A percentile compares a stretch with the other conserved stretches of the same genome.
Conservation (phyloP, 1,140 invertebrate species). For the Antheraea pernyi region DNA sequence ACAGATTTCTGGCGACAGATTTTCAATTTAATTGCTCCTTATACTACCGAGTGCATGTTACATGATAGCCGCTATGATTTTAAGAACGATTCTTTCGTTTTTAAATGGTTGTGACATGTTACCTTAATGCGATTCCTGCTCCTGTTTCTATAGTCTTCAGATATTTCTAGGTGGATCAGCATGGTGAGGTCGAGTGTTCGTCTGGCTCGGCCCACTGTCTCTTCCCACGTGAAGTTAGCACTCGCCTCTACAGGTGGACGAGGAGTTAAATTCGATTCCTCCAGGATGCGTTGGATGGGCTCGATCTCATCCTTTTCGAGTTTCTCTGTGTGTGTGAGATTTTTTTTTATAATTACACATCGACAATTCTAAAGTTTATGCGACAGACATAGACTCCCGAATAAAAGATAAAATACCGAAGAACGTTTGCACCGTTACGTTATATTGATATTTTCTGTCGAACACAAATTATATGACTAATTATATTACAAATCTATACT, state of each 20-base stretch:
- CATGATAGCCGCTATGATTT: too few species aligned
- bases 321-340: constrained; percentile 62
- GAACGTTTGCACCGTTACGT: too few species aligned
- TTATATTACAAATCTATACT: neutral
- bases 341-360: too few species aligned
- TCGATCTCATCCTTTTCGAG: constrained; percentile 80
- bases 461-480: neutral
- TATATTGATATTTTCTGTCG: too few species aligned
- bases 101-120: neutral
- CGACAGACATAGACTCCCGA: too few species aligned
- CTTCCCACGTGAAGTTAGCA: constrained; percentile 73
- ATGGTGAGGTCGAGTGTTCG: constrained; percentile 80
- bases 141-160: constrained; percentile 83
- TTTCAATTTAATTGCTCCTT: too few species aligned
- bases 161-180: constrained; percentile 82
- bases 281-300: constrained; percentile 79
- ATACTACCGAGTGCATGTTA: too few species aligned
- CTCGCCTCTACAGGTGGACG: constrained; percentile 63
- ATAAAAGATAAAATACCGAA: too few species aligned
- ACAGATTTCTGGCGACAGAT: too few species aligned
- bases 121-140: constrained; percentile 80
- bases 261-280: constrained; percentile 70
- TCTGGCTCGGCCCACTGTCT: constrained; percentile 72
- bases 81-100: too few species aligned
- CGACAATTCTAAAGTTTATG: too few species aligned